phyloP scores from a whole-genome alignment of 2,797 vertebrate genomes.

The Dendrocincla tyrannina region DNA sequence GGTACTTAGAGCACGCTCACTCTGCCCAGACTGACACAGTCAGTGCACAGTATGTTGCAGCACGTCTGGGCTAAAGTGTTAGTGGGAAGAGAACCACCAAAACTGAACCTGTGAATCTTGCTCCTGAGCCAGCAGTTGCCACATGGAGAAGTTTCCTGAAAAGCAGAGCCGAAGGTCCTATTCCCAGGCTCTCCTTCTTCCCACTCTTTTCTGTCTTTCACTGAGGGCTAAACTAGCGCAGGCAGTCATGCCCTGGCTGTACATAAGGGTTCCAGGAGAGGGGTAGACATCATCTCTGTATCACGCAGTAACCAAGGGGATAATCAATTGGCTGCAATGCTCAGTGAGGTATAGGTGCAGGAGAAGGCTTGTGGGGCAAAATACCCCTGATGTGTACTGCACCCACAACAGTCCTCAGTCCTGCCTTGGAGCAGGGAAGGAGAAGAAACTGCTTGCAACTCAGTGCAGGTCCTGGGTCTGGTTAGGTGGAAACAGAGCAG shows the following conservation, averaged over 20 bases:
- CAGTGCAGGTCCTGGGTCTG: fast-evolving
- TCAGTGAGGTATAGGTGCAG: background rate
- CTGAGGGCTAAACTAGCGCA: background rate
- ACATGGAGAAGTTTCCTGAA: background rate
- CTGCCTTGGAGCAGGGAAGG: background rate
- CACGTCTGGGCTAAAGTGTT: background rate
- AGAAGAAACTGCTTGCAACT: background rate
- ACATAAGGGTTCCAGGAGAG: background rate
- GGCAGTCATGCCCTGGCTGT: background rate
- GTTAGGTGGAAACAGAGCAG: background rate
- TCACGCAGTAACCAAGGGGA: background rate
- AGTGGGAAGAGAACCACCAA: background rate
- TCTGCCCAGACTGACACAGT: fast-evolving
- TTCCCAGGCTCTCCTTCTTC: background rate
- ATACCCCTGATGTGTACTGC: background rate
- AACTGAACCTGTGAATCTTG: background rate
- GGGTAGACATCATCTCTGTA: background rate
- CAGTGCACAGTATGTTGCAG: background rate
- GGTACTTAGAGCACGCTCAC: fast-evolving
- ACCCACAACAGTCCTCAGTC: background rate
- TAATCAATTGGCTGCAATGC: background rate
- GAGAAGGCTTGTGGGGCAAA: background rate
- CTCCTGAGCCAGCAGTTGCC: background rate
- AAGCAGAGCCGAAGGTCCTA: background rate
- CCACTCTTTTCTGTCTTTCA: background rate